A percentile compares a stretch with the other conserved stretches of the same genome.
phyloP scores from a whole-genome alignment of 2,888 invertebrate genomes.

The Eurytoma californica region DNA sequence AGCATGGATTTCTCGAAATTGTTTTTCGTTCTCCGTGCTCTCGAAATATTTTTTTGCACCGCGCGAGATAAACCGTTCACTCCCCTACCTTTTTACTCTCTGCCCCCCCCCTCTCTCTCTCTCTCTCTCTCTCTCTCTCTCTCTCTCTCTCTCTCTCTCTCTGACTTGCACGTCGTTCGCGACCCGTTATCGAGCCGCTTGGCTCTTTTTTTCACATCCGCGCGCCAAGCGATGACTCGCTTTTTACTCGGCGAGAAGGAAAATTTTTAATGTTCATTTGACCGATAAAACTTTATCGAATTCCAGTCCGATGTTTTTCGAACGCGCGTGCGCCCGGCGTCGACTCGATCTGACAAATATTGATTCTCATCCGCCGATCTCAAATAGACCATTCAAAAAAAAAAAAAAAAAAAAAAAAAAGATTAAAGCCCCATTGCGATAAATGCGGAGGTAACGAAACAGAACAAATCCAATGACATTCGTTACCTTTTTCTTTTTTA shows the following conservation, averaged over 20 bases:
- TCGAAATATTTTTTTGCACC: slow-evolving; percentile 30
- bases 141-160: not conserved
- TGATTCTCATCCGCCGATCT: slow-evolving; percentile 38
- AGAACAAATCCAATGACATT: too few species aligned
- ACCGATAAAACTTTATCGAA: slow-evolving; percentile 52
- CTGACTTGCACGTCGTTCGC: not conserved
- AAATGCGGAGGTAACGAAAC: too few species aligned
- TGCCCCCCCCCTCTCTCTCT: not conserved
- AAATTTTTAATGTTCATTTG: slow-evolving; percentile 49
- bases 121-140: not conserved
- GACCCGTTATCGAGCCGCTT: slow-evolving; percentile 29
- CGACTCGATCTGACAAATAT: slow-evolving; percentile 41
- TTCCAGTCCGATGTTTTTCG: slow-evolving; percentile 43
- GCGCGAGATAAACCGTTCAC: slow-evolving; percentile 19
- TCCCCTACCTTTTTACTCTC: not conserved
- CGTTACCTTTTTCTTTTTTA: not conserved
- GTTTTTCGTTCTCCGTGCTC: slow-evolving; percentile 16
- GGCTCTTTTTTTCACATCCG: slow-evolving; percentile 7
- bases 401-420: slow-evolving; percentile 27
- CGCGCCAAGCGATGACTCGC: slow-evolving; percentile 13
- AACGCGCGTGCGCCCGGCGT: slow-evolving; percentile 12
- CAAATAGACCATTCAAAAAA: slow-evolving; percentile 38
- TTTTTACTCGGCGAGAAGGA: slow-evolving; percentile 17
- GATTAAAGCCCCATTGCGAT: too few species aligned
- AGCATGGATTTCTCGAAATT: slow-evolving; percentile 24